These are phyloP conservation scores for Catamblyrhynchus diadema DNA, from an alignment of 2,797 vertebrate genomes.

Conservation along the genomic window DNA sequence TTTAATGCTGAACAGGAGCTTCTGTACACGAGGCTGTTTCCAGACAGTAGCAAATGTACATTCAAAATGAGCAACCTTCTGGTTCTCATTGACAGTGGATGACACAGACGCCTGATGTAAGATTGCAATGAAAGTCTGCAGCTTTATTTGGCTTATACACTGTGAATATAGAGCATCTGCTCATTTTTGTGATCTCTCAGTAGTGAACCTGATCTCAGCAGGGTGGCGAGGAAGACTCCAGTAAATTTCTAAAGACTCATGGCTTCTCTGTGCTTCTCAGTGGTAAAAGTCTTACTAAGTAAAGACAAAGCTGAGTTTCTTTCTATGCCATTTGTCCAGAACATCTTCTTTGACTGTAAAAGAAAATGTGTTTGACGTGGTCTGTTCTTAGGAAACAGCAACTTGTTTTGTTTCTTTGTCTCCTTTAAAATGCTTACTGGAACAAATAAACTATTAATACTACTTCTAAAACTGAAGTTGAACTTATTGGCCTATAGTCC, in stretches of 20 bases:
- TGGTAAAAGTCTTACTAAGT: not conserved
- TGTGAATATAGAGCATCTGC: not conserved
- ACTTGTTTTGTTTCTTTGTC: not conserved
- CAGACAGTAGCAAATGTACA: not conserved
- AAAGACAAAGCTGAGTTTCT: not conserved
- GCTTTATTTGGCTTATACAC: not conserved
- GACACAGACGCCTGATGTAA: not conserved
- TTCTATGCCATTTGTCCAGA: not conserved
- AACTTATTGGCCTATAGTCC: not conserved
- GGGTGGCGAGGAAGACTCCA: not conserved
- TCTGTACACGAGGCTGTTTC: not conserved
- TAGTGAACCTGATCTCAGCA: not conserved
- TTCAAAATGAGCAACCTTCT: not conserved
- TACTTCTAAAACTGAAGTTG: slow-evolving; percentile 2
- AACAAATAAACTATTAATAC: slow-evolving; percentile 22
- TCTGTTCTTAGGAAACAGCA: slow-evolving; percentile 8
- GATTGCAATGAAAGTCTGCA: not conserved
- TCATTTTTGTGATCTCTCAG: not conserved
- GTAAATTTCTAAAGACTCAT: not conserved
- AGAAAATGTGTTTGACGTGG: not conserved
- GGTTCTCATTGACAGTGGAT: not conserved
- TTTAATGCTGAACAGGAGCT: not conserved
- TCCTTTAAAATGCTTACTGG: slow-evolving; percentile 19
- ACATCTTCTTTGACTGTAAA: not conserved
- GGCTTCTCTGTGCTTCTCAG: not conserved